Evolutionary conservation across 2,888 invertebrate genomes (phyloP).

Genomic region (Sepiola atlantica): DNA sequence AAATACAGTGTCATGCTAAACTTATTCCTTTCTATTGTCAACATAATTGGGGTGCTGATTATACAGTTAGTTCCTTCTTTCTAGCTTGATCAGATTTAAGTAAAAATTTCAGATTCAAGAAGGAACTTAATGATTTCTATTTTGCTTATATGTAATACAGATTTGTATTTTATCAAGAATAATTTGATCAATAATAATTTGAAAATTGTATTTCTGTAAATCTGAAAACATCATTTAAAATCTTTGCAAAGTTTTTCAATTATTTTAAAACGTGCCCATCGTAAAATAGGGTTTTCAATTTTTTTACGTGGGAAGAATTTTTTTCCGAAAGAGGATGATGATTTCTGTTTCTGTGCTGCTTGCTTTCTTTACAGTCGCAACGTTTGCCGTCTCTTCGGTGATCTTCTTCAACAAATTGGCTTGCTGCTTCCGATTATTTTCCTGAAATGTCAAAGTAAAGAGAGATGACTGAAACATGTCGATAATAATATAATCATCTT

Average conservation of each 20-base stretch:
- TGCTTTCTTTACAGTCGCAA: not conserved
- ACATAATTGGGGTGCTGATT: too few relatives aligned
- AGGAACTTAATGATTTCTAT: too few relatives aligned
- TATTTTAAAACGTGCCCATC: not conserved
- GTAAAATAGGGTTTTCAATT: not conserved
- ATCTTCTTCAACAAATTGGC: not conserved
- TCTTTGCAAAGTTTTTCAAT: not conserved
- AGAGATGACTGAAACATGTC: too few relatives aligned
- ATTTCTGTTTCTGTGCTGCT: constrained; percentile 32
- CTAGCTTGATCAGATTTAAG: too few relatives aligned
- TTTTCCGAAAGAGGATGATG: not conserved
- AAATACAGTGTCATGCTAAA: too few relatives aligned
- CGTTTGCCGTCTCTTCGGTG: not conserved
- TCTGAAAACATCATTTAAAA: not conserved
- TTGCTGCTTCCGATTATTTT: not conserved
- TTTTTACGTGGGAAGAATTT: not conserved
- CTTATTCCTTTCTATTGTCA: too few relatives aligned
- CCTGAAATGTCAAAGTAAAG: not conserved
- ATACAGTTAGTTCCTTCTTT: too few relatives aligned
- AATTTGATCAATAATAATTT: too few relatives aligned
- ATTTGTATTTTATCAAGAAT: too few relatives aligned
- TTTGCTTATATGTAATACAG: too few relatives aligned
- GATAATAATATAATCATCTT: too few relatives aligned
- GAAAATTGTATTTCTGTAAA: not conserved
- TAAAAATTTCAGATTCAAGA: too few relatives aligned